These are phyloP conservation scores for Steinernema scapterisci DNA, from an alignment of 2,888 invertebrate genomes.

Conservation along the genomic window DNA sequence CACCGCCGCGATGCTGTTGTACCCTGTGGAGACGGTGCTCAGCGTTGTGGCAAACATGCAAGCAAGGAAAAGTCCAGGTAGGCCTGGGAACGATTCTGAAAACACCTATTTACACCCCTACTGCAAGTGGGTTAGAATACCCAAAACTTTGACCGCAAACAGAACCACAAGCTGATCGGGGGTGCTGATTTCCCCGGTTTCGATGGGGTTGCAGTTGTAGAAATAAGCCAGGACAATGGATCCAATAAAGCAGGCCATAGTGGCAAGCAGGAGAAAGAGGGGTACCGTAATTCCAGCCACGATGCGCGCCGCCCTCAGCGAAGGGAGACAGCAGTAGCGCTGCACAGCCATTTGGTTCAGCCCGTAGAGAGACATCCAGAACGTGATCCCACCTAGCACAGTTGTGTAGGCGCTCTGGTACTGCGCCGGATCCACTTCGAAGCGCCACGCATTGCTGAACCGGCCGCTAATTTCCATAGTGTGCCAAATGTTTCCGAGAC, in stretches of 20 bases:
- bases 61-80: constrained; percentile 36
- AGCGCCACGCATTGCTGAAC: neutral
- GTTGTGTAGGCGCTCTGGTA: constrained; percentile 3
- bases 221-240: constrained; percentile 38
- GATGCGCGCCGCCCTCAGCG: constrained; percentile 9
- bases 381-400: constrained; percentile 24
- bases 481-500: constrained; percentile 7
- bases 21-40: constrained; percentile 35
- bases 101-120: neutral
- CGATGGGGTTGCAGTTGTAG: constrained; percentile 39
- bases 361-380: constrained; percentile 35
- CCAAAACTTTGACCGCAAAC: constrained; percentile 33
- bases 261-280: constrained; percentile 33
- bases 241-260: constrained; percentile 37
- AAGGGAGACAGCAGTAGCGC: constrained; percentile 32
- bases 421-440: constrained; percentile 17
- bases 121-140: neutral
- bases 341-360: constrained; percentile 38
- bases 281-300: constrained; percentile 38
- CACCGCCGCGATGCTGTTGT: constrained; percentile 36
- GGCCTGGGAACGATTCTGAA: constrained; percentile 19
- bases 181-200: constrained; percentile 17
- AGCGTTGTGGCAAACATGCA: constrained; percentile 34
- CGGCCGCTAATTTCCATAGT: neutral
- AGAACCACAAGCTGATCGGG: constrained; percentile 34